phyloP scores from a whole-genome alignment of 2,888 invertebrate species.

The Bhutanitis thaidina region DNA sequence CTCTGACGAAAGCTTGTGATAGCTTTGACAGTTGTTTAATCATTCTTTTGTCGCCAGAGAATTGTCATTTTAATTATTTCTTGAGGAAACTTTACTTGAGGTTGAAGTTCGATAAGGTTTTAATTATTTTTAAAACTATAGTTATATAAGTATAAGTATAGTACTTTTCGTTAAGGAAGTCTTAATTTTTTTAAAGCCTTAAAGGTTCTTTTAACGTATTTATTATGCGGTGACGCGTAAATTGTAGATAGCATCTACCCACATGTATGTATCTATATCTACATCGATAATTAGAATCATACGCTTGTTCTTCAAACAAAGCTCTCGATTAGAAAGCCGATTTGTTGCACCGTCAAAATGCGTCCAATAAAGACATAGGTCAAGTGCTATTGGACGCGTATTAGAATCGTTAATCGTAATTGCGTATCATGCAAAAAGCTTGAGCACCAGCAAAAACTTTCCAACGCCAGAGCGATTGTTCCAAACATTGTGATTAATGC shows the following conservation, averaged over 20 bases:
- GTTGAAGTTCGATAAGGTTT: conserved; percentile 36
- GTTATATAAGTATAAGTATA: too few relatives aligned
- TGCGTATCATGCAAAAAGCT: conserved; percentile 62
- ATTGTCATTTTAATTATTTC: conserved; percentile 31
- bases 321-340: conserved; percentile 56
- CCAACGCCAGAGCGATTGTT: conserved; percentile 41
- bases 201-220: conserved; percentile 21
- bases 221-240: too few relatives aligned
- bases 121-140: too few relatives aligned
- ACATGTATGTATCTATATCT: too few relatives aligned
- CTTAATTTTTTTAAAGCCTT: conserved; percentile 20
- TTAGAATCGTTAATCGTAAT: conserved; percentile 61
- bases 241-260: too few relatives aligned
- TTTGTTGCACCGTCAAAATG: conserved; percentile 54
- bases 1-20: conserved; percentile 51
- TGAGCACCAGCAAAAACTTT: conserved; percentile 42
- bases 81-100: conserved; percentile 37
- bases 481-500: conserved; percentile 56
- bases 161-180: too few relatives aligned
- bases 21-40: conserved; percentile 63
- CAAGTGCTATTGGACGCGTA: conserved; percentile 51
- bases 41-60: conserved; percentile 45
- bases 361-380: conserved; percentile 47
- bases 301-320: too few relatives aligned
- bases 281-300: too few relatives aligned